Evolutionary conservation across 2,888 invertebrate genomes (phyloP).

Genomic region (Caenorhabditis wallacei): DNA sequence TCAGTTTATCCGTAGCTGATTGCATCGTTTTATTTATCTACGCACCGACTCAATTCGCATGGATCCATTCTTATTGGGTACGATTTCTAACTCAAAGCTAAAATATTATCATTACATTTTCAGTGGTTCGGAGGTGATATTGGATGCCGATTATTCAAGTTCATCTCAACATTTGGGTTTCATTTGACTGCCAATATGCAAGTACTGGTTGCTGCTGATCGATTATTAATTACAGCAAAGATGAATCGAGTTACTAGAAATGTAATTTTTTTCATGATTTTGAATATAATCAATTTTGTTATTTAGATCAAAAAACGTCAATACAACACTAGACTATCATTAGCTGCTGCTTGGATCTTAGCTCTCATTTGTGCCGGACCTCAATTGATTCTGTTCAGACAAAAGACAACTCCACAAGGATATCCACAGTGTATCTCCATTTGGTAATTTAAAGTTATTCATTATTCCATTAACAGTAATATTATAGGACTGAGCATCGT

Average conservation of each 20-base stretch:
- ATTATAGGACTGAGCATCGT: constrained; percentile 53
- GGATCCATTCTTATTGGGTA: constrained; percentile 75
- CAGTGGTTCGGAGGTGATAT: constrained; percentile 75
- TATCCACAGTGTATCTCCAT: constrained; percentile 73
- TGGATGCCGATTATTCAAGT: constrained; percentile 72
- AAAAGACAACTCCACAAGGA: constrained; percentile 53
- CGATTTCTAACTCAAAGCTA: too few species aligned
- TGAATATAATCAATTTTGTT: neutral
- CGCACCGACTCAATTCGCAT: constrained; percentile 74
- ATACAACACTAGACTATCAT: constrained; percentile 69
- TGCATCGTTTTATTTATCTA: constrained; percentile 73
- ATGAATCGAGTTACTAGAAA: constrained; percentile 69
- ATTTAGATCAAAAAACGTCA: constrained; percentile 62
- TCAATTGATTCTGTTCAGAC: constrained; percentile 71
- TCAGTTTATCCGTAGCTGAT: constrained; percentile 74
- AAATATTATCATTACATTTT: neutral
- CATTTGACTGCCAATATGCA: constrained; percentile 78
- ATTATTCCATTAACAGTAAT: neutral
- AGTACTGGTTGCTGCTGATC: constrained; percentile 75
- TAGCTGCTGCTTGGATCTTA: constrained; percentile 70
- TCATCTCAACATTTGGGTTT: constrained; percentile 75
- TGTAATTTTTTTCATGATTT: constrained; percentile 4
- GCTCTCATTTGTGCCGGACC: constrained; percentile 73
- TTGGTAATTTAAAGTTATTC: constrained; percentile 56
- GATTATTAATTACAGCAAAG: constrained; percentile 71